These are phyloP conservation scores for Eueides isabella DNA, from an alignment of 1,140 invertebrate species.

Conservation along the genomic window DNA sequence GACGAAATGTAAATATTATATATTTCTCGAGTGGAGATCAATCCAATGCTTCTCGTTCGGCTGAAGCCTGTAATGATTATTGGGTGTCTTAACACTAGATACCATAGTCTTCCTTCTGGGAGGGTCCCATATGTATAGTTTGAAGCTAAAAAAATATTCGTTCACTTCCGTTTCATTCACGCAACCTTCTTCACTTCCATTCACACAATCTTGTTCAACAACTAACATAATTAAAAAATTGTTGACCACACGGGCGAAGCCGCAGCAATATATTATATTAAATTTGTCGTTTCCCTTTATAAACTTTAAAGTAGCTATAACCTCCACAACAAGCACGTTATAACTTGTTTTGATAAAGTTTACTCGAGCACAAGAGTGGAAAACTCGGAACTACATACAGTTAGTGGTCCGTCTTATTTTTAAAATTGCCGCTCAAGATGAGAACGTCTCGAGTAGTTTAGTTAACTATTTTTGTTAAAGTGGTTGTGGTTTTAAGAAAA, in stretches of 20 bases:
- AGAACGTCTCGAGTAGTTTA: constrained; percentile 6
- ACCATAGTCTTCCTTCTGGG: too few relatives aligned
- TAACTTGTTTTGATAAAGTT: constrained; percentile 15
- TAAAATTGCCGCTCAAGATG: not conserved
- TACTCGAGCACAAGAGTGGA: not conserved
- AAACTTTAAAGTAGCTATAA: constrained; percentile 5
- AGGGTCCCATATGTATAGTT: too few relatives aligned
- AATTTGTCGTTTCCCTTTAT: not conserved
- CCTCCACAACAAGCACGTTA: not conserved
- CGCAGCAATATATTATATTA: too few relatives aligned
- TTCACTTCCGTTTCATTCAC: too few relatives aligned
- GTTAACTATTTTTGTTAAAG: constrained; percentile 9
- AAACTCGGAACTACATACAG: not conserved
- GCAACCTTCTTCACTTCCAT: not conserved
- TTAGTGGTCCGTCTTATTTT: constrained; percentile 6
- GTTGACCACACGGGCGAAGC: too few relatives aligned
- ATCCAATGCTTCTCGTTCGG: too few relatives aligned
- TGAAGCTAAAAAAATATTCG: too few relatives aligned
- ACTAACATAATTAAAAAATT: too few relatives aligned
- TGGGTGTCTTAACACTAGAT: too few relatives aligned
- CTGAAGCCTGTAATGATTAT: too few relatives aligned
- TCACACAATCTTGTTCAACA: not conserved
- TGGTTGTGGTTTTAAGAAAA: not conserved
- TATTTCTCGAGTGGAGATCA: not conserved
- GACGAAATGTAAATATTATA: too few relatives aligned